phyloP scores from a whole-genome alignment of 2,113 vertebrate genomes.

The Prochilodus magdalenae region DNA sequence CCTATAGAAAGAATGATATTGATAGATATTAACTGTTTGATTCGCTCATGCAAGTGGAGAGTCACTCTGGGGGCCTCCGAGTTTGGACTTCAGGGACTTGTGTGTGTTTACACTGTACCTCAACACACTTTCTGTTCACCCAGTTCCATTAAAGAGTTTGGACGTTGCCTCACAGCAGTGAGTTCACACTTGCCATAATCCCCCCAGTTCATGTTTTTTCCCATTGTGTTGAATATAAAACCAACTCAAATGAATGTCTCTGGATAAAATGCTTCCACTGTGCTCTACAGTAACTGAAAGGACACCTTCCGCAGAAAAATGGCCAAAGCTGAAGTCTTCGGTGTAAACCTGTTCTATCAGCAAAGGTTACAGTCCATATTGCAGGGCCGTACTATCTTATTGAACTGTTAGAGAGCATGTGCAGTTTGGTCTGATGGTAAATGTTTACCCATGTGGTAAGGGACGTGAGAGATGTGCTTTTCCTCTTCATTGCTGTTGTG shows the following conservation, averaged over 20 bases:
- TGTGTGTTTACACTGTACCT: conserved; percentile 54
- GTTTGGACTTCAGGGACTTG: conserved; percentile 56
- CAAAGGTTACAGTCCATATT: not conserved
- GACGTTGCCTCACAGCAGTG: conserved; percentile 20
- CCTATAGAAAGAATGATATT: not conserved
- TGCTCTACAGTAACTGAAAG: not conserved
- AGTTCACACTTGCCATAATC: conserved; percentile 10
- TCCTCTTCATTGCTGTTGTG: conserved; percentile 39
- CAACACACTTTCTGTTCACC: conserved; percentile 47
- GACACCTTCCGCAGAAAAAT: not conserved
- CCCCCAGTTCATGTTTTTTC: conserved; percentile 14
- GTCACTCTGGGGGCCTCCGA: conserved; percentile 25
- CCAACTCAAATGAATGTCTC: conserved; percentile 47
- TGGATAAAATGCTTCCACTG: conserved; percentile 54
- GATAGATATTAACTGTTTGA: conserved; percentile 30
- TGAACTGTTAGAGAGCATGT: not conserved
- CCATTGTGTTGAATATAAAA: conserved; percentile 8
- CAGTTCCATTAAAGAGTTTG: conserved; percentile 27
- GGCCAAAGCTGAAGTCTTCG: not conserved
- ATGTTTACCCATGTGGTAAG: conserved; percentile 49
- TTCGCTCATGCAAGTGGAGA: conserved; percentile 28
- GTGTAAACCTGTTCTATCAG: conserved; percentile 2
- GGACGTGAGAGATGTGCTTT: conserved; percentile 46
- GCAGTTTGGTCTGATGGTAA: conserved; percentile 29
- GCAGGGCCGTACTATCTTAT: not conserved